Evolutionary conservation across 2,113 vertebrate species (phyloP), one percentile per base, ranked within the genome.

Genomic region (Psilopsiagon aymara): DNA sequence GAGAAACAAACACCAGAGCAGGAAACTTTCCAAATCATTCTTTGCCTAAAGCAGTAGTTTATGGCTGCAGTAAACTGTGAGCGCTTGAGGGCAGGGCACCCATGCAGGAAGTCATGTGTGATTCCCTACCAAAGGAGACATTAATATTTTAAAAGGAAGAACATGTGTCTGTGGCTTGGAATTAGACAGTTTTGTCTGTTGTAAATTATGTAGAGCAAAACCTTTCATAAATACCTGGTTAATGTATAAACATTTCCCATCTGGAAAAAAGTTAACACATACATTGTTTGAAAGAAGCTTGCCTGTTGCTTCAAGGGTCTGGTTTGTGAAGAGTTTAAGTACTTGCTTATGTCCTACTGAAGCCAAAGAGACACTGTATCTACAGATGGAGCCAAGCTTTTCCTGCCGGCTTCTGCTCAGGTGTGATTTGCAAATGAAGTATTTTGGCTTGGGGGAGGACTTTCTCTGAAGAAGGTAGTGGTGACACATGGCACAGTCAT

Each of bases 381-480:
- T 92, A 94, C 28, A 47, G 62, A 77, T 28, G 53, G 75, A 92
- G 53, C 66, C 90, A 94, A 63, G 37, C 69, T 95, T 83, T 88
- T 82, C 63, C 69, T 64, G 49, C 55, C 90, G 74, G 20, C 78
- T 90, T 25, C 55, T 94, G 91, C 86, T 96, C 73, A 88, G 94
- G 85, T 92, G 86, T 86, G 73, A 96, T 96, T 97, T 95, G 94
- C 90, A 97, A 94, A 93, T 84, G 73, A 80, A 91, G 76, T 47
- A 49, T 92, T 88, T 86, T 92, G 92, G 94, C 70, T 95, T 90
- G 76, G 46, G 78, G 87, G 64, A 87, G 41, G 9, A 12, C 20
- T 71, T 70, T 46, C 81, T 55, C 52, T 91, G 89, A 91, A 95
- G 77, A 89, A 92, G 74, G 75, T n/a, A 33, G 39, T 27, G 9